Percentiles rank a stretch among this genome's conserved stretches.
phyloP scores from a whole-genome alignment of 2,113 vertebrate species.

The Todiramphus chloris region DNA sequence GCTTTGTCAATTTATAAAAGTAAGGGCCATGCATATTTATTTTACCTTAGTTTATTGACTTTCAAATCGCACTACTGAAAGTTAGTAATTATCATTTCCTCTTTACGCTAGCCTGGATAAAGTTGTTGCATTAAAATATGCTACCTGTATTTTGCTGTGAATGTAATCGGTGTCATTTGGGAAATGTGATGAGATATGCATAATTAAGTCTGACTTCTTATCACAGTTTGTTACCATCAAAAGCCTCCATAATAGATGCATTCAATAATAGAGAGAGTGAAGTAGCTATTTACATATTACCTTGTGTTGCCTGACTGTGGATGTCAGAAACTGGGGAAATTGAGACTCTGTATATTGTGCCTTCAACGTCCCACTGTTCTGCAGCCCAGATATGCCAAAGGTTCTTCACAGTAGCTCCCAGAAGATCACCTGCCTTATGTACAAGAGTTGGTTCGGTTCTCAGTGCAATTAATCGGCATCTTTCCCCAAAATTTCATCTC shows the following conservation, averaged over 20 bases:
- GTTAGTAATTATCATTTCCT: constrained; percentile 52
- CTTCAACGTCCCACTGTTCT: background rate
- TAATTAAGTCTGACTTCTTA: constrained; percentile 72
- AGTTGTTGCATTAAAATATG: constrained; percentile 50
- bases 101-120: constrained; percentile 1
- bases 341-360: background rate
- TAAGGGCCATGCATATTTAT: constrained; percentile 3
- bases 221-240: constrained; percentile 66
- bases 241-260: constrained; percentile 53
- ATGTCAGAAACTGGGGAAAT: constrained; percentile 32
- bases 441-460: background rate
- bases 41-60: constrained; percentile 46
- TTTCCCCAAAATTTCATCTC: background rate
- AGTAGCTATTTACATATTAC: constrained; percentile 51
- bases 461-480: background rate
- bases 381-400: constrained; percentile 1
- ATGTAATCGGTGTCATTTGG: constrained; percentile 64
- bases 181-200: constrained; percentile 63
- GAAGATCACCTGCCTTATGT: background rate
- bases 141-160: constrained; percentile 48
- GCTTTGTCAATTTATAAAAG: constrained; percentile 2
- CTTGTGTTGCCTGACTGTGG: constrained; percentile 4
- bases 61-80: constrained; percentile 17
- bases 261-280: constrained; percentile 9
- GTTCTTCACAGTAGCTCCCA: background rate